Evolutionary conservation across 2,888 invertebrate species (phyloP).

Genomic region (Callyntrura guangdongensis): DNA sequence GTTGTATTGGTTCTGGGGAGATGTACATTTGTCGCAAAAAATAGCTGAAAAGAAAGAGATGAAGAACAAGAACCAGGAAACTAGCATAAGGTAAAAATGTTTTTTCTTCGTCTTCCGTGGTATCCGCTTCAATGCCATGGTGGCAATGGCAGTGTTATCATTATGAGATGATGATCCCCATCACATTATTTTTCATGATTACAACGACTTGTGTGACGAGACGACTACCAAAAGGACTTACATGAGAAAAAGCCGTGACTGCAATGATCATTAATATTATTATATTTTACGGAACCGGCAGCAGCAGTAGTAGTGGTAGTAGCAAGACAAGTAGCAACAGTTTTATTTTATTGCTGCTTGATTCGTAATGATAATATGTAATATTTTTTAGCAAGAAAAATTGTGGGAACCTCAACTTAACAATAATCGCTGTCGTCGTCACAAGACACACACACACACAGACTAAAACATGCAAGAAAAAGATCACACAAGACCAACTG

Average conservation of each 20-base stretch:
- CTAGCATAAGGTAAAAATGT: not conserved
- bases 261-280: slow-evolving; percentile 25
- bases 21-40: slow-evolving; percentile 4
- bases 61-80: slow-evolving; percentile 17
- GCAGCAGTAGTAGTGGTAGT: not conserved
- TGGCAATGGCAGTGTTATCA: not conserved
- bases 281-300: not conserved
- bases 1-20: not conserved
- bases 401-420: slow-evolving; percentile 15
- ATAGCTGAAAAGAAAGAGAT: not conserved
- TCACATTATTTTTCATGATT: not conserved
- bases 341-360: slow-evolving; percentile 34
- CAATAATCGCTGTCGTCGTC: not conserved
- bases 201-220: not conserved
- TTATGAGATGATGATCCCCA: not conserved
- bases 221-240: not conserved
- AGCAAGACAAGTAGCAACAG: slow-evolving; percentile 6
- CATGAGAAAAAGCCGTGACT: not conserved
- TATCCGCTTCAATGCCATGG: not conserved
- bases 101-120: not conserved
- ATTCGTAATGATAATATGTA: not conserved
- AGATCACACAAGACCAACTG: not conserved
- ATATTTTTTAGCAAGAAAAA: not conserved
- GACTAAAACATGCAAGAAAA: not conserved
- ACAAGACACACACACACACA: slow-evolving; percentile 11